Evolutionary conservation across 2,888 invertebrate genomes (phyloP), one percentile per base, ranked within the genome.

Genomic region (Rhorus exstirpatorius): DNA sequence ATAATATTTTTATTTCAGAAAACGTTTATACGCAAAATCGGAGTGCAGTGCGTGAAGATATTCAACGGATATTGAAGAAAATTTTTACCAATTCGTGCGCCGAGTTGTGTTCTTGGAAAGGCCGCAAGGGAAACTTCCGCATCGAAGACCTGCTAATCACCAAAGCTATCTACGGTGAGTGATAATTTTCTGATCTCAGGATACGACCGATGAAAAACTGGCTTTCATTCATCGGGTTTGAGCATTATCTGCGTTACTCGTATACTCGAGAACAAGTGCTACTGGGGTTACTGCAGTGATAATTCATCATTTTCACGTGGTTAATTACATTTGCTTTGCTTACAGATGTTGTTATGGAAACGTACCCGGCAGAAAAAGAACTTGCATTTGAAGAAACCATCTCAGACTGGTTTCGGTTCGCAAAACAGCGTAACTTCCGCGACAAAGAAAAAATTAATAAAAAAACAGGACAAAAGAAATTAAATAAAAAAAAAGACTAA

Each of bases 11-110:
- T 31, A 70, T 70, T 53, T 7, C 38, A 53, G 70, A 17, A 31
- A 3, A 70, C 70, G 70, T 70, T 70, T 10, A 41, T 70, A 55
- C 24, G 38, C 8, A 70, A 53, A 70, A 70, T 70, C 55, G 70
- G 70, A 1, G 55, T 14, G 53, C 70, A 24, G 38, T 53, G 24
- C 70, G 53, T 10, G 70, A 70, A 19, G 55, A 44, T 31, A 70
- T 70, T 1, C 70, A 70, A 35, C 26, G 70, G 24, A 14, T 58
- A 31, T 24, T 6, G 8, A 44, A 14, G 8, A 70, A 44, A n/a
- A n/a, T 70, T 8, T 70, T 70, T 26, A 24, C 53, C 0, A 70
- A 70, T 53, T 1, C 53, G 0, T 70, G 70, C 26, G 70, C 53
- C 2, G 21, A 55, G 53, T 14, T 55, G 24, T 70, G 70, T 14